Evolutionary conservation across 2,113 vertebrate species (phyloP).

Genomic region (Silurus glanis): DNA sequence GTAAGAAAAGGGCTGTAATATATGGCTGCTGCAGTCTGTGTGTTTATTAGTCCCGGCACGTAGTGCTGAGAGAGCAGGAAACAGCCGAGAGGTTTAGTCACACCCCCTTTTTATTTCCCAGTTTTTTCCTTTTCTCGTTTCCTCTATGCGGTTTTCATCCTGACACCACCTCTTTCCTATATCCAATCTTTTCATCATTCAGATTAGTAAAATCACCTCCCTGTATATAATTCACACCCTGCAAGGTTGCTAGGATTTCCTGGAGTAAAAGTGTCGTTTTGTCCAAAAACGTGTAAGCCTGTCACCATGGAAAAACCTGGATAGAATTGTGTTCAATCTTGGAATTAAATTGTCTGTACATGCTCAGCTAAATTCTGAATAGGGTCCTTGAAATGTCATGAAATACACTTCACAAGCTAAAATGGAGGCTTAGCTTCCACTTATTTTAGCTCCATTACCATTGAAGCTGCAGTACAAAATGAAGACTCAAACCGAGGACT

Average conservation of each 20-base stretch:
- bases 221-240: neutral
- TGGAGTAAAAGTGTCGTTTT: neutral
- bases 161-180: neutral
- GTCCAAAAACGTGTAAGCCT: neutral
- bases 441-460: neutral
- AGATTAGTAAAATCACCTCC: neutral
- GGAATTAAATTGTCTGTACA: neutral
- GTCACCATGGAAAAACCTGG: neutral
- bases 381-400: neutral
- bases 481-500: neutral
- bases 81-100: slow-evolving; percentile 14
- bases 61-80: slow-evolving; percentile 49
- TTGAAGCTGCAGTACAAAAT: neutral
- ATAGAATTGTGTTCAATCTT: neutral
- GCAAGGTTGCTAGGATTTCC: neutral
- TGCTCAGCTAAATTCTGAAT: neutral
- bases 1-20: slow-evolving; percentile 18
- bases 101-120: neutral
- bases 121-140: slow-evolving; percentile 3
- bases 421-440: neutral
- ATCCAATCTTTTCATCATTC: neutral
- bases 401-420: neutral
- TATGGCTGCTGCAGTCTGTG: slow-evolving; percentile 29
- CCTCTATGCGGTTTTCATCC: neutral
- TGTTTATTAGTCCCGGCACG: slow-evolving; percentile 47